Conservation (phyloP, 2,888 invertebrate genomes). For the Pristionchus fissidentatus region DNA sequence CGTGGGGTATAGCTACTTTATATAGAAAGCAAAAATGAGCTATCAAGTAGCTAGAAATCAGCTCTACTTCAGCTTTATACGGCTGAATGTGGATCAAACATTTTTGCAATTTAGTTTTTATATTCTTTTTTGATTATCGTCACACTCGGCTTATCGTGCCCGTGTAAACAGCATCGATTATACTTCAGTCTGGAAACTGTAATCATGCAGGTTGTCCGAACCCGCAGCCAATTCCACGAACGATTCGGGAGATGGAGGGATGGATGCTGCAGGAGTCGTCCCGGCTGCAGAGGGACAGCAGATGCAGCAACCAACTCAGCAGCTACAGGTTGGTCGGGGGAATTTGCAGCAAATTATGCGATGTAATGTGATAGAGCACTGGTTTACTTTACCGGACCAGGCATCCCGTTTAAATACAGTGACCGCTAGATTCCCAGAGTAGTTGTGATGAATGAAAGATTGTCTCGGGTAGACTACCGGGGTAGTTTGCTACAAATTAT, state of each 20-base stretch:
- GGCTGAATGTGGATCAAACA: too few species aligned
- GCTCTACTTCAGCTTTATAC: too few species aligned
- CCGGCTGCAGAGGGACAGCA: not conserved
- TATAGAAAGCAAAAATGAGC: too few species aligned
- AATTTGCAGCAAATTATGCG: too few species aligned
- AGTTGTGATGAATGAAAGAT: too few species aligned
- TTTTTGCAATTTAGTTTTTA: not conserved
- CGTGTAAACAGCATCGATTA: not conserved
- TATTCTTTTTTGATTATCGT: not conserved
- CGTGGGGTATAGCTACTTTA: not conserved
- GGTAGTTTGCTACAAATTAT: too few species aligned
- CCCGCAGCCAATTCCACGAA: not conserved
- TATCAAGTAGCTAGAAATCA: too few species aligned
- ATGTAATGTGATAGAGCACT: too few species aligned
- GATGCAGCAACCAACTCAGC: not conserved
- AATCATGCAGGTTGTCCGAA: constrained; percentile 9
- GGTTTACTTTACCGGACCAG: too few species aligned
- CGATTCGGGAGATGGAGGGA: not conserved
- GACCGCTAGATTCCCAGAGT: too few species aligned
- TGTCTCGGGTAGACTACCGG: too few species aligned
- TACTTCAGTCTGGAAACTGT: not conserved
- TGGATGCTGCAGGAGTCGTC: not conserved
- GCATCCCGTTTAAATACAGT: too few species aligned
- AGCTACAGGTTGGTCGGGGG: not conserved
- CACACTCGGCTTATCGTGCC: not conserved